Conservation (phyloP, 2,797 vertebrate species). For the Karalla daura region DNA sequence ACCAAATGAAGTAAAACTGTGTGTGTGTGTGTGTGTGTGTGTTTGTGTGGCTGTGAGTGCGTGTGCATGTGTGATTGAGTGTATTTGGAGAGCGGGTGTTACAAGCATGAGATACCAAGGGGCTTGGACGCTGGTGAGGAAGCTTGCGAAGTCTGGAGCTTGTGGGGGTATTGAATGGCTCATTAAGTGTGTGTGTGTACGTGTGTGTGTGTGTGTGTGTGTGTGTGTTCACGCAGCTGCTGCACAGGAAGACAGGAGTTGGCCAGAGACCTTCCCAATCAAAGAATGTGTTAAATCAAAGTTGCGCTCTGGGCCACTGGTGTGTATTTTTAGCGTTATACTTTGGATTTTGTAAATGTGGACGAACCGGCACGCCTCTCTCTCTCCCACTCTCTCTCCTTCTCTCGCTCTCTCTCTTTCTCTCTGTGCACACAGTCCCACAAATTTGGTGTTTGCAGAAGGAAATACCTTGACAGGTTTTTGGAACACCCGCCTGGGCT, state of each 20-base stretch:
- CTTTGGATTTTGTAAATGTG: conserved; percentile 29
- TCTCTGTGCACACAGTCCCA: too few species aligned
- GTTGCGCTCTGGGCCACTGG: conserved; percentile 49
- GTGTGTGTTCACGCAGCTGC: conserved; percentile 26
- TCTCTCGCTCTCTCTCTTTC: too few species aligned
- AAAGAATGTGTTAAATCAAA: conserved; percentile 74
- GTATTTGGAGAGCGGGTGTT: conserved; percentile 40
- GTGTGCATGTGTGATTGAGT: conserved; percentile 14
- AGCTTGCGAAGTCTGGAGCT: conserved; percentile 55
- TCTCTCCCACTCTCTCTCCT: too few species aligned
- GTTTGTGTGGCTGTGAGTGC: conserved; percentile 5
- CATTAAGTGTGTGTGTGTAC: conserved; percentile 59
- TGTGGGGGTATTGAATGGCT: conserved; percentile 70
- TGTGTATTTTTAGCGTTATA: conserved; percentile 59
- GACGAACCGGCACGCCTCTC: conserved; percentile 31
- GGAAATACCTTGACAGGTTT: conserved; percentile 84
- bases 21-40: conserved; percentile 12
- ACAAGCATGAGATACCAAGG: conserved; percentile 52
- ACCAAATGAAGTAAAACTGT: conserved; percentile 35
- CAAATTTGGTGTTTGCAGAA: conserved; percentile 75
- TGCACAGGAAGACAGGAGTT: conserved; percentile 58
- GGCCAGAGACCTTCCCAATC: conserved; percentile 65
- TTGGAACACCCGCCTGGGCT: conserved; percentile 67
- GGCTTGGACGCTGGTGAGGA: conserved; percentile 48
- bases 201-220: conserved; percentile 27